Conservation (phyloP, 2,888 invertebrate genomes). For the Drosophila quasianomalipes region DNA sequence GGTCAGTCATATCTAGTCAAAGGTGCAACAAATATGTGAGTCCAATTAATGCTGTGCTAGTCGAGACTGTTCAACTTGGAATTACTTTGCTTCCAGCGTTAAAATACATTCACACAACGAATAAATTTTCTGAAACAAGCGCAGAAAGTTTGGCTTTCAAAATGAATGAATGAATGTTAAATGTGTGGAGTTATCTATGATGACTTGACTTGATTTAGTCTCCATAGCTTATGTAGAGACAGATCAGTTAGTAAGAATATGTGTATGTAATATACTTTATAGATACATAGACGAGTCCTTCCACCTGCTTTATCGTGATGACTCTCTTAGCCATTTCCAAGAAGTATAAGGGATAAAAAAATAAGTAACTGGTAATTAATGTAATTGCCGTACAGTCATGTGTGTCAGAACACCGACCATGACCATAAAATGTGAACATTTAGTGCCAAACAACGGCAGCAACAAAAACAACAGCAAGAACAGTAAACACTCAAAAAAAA, state of each 20-base stretch:
- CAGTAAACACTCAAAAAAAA: conserved; percentile 14
- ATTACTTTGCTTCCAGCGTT: background rate
- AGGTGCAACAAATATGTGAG: conserved; percentile 12
- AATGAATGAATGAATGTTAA: too few species aligned
- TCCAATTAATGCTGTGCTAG: background rate
- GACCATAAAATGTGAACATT: conserved; percentile 23
- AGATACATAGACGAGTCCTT: background rate
- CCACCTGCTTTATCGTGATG: background rate
- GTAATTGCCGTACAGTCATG: conserved; percentile 37
- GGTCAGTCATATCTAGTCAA: conserved; percentile 8
- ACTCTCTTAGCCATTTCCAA: background rate
- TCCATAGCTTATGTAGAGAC: background rate
- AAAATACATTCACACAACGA: background rate
- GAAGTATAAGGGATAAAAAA: background rate
- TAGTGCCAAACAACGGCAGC: conserved; percentile 11
- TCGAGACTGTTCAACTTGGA: background rate
- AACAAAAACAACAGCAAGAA: conserved; percentile 10
- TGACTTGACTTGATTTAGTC: background rate
- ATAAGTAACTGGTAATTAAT: conserved; percentile 34
- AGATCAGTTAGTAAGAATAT: background rate
- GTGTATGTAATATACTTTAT: background rate
- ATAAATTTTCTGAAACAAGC: background rate
- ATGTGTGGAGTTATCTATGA: background rate
- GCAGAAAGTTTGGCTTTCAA: too few species aligned
- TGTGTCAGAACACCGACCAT: conserved; percentile 11